Conservation (phyloP, 37 sponge, comb jelly and placozoan genomes). For the Geodia barretti region DNA sequence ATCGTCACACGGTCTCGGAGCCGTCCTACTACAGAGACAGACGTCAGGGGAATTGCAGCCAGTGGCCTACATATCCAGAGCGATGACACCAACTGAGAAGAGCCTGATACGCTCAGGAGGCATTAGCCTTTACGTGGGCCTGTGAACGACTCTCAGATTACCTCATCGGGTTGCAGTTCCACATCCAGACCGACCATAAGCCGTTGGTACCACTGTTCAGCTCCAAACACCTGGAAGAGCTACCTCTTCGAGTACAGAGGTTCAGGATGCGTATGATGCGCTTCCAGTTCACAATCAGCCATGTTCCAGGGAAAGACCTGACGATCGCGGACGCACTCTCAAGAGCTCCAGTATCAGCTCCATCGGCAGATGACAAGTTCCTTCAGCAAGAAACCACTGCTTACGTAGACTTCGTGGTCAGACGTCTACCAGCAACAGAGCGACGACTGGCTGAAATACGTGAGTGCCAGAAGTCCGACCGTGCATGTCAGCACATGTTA, state of each 20-base stretch:
- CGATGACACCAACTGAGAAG: conserved; percentile 27
- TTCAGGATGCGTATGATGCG: conserved; percentile 51
- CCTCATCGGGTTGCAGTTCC: conserved; percentile 33
- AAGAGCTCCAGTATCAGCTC: conserved; percentile 12
- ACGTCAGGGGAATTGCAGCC: no score
- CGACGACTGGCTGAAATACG: conserved; percentile 21
- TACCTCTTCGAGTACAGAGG: conserved; percentile 50
- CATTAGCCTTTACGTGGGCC: conserved; percentile 43
- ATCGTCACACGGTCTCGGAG: no score
- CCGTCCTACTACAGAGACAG: no score
- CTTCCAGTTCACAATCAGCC: conserved; percentile 41
- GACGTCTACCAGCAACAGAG: conserved; percentile 31
- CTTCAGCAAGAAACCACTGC: conserved; percentile 20
- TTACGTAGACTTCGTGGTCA: not conserved
- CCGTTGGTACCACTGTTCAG: conserved; percentile 56
- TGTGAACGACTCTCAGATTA: conserved; percentile 22
- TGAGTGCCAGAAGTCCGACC: conserved; percentile 22
- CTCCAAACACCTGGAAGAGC: conserved; percentile 40
- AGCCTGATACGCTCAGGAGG: conserved; percentile 52
- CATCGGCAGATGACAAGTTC: not conserved
- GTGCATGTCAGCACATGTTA: conserved; percentile 9
- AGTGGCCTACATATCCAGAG: conserved; percentile 34
- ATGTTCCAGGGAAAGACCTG: conserved; percentile 60
- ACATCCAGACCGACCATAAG: conserved; percentile 63
- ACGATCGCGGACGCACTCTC: conserved; percentile 56